Evolutionary conservation across 2,797 vertebrate species (phyloP).

Genomic region (Xerus rutilus): DNA sequence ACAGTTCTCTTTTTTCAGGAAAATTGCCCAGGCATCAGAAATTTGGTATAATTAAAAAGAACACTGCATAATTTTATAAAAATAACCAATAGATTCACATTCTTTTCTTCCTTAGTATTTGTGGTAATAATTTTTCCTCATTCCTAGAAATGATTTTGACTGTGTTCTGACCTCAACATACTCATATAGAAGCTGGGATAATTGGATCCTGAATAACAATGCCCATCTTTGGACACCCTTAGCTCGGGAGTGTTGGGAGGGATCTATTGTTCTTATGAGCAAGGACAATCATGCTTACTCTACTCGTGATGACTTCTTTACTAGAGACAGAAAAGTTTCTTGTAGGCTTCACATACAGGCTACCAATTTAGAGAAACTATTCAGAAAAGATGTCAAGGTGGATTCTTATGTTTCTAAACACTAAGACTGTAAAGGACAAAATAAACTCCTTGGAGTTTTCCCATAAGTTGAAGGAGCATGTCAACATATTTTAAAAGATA

Average conservation of each 20-base stretch:
- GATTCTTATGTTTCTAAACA: neutral
- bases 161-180: neutral
- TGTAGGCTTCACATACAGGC: neutral
- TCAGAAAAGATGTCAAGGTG: neutral
- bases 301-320: neutral
- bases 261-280: neutral
- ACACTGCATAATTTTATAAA: neutral
- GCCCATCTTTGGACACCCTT: neutral
- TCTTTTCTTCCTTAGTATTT: neutral
- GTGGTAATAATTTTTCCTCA: neutral
- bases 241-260: neutral
- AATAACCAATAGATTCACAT: neutral
- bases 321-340: neutral
- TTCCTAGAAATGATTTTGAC: neutral
- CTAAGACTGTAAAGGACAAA: slow-evolving; percentile 14
- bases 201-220: neutral
- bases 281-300: neutral
- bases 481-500: neutral
- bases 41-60: neutral
- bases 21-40: neutral
- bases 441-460: neutral
- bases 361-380: neutral
- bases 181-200: neutral
- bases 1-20: neutral
- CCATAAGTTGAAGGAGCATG: neutral